Percentiles rank a stretch among this genome's conserved stretches.
Conservation (phyloP, 2,888 invertebrate species). For the Mythimna lalbum region DNA sequence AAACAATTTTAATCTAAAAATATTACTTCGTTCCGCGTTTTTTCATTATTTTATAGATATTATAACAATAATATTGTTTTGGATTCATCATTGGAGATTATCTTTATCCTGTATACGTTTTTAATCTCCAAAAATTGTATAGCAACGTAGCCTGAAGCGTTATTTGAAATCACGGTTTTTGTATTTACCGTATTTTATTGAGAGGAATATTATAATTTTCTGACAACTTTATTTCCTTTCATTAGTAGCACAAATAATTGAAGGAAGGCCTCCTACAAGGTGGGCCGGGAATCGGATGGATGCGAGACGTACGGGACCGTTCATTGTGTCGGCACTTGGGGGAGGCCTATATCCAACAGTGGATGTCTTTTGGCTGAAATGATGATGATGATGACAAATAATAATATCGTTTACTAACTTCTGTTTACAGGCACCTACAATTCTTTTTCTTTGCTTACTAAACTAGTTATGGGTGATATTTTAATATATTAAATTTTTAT, state of each 20-base stretch:
- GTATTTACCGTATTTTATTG: constrained; percentile 6
- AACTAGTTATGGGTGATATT: background rate
- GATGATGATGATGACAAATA: too few relatives aligned
- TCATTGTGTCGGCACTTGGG: too few relatives aligned
- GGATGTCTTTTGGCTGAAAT: too few relatives aligned
- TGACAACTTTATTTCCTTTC: background rate
- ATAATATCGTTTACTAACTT: background rate
- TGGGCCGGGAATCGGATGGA: too few relatives aligned
- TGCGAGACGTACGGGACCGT: too few relatives aligned
- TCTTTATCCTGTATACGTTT: constrained; percentile 12
- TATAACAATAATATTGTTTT: constrained; percentile 1
- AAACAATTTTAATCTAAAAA: background rate
- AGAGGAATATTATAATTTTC: background rate
- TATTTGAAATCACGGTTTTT: background rate
- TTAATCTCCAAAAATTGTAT: background rate
- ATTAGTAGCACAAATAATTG: background rate
- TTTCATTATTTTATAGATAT: background rate
- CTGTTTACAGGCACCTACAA: background rate
- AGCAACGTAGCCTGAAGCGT: background rate
- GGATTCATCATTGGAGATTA: constrained; percentile 13
- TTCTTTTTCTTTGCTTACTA: background rate
- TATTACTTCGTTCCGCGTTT: background rate
- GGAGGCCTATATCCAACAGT: too few relatives aligned
- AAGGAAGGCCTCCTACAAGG: too few relatives aligned
- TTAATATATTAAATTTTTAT: too few relatives aligned